Evolutionary conservation across 2,113 vertebrate genomes (phyloP).

Genomic region (Eulacestoma nigropectus): DNA sequence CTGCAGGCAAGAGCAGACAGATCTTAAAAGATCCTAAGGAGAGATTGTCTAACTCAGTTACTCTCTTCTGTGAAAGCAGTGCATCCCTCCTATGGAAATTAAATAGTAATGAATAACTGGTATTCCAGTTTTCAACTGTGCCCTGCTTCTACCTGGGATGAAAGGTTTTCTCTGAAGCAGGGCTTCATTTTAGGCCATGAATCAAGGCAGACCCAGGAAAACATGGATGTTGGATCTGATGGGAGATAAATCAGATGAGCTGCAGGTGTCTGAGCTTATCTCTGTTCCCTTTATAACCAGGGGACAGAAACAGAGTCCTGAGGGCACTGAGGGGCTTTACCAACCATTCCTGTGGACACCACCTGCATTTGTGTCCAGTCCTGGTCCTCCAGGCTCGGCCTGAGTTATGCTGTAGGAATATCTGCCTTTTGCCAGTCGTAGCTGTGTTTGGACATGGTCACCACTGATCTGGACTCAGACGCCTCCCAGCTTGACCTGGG

Average conservation of each 20-base stretch:
- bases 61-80: neutral
- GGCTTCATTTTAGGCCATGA: neutral
- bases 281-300: neutral
- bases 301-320: neutral
- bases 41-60: neutral
- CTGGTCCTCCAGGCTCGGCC: neutral
- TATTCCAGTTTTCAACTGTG: neutral
- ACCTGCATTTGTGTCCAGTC: neutral
- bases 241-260: neutral
- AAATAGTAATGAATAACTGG: neutral
- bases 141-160: neutral
- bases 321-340: neutral
- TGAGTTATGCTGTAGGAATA: neutral
- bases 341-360: neutral
- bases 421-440: neutral
- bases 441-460: neutral
- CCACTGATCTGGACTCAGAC: neutral
- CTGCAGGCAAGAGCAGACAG: neutral
- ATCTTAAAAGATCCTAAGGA: neutral
- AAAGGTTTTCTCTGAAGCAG: neutral
- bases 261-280: neutral
- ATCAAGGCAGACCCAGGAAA: neutral
- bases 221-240: neutral
- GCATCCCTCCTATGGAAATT: neutral
- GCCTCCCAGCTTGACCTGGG: neutral